Base-by-base conservation (phyloP, 2,797 vertebrate species). In the Falco cherrug region DNA sequence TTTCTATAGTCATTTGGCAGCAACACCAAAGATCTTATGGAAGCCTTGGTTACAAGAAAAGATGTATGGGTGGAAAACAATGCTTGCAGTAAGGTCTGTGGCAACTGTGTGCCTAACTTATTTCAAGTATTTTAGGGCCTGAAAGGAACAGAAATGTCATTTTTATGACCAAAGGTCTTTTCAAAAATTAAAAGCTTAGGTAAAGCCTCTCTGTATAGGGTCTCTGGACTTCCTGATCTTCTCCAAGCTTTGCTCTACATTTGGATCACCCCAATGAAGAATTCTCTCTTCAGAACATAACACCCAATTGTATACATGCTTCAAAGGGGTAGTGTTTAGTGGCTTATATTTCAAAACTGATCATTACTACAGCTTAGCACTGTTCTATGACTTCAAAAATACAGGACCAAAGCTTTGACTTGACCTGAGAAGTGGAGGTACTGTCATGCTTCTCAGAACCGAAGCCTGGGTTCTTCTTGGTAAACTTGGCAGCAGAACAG, bases 401-500 rank as follows among this genome's bases (percentile, higher is more conserved):
- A 45, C 3, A 64, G 15, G 26, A 78, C 9, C 21, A 75, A 75
- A 84, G 41, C 18, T 84, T 84, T 26, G 11, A 75, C 3, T 1
- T 35, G 41, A 15, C 63, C 57, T 71, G n/a, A 48, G 85, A 60
- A 61, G 16, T 11, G 7, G 37, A 74, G 11, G n/a, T 26, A 45
- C 28, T 20, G 10, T 13, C 24, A 65, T 5, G 13, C 16, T 76
- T n/a, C 54, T 0, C 31, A 51, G 41, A 82, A 47, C 17, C 6
- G 45, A 79, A 56, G 39, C 14, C 9, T 39, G 19, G 5, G n/a
- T 41, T 77, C 53, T 75, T 88, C 35, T 48, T 25, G 5, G 81
- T 50, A 68, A 94, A 87, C 41, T 25, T 95, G 92, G 95, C 95
- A 96, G 84, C 16, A 80, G 64, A 90, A 87, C 25, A 74, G 77